A percentile compares a stretch with the other conserved stretches of the same genome.
Conservation (phyloP, 2,113 vertebrate species). For the Butorides virescens region DNA sequence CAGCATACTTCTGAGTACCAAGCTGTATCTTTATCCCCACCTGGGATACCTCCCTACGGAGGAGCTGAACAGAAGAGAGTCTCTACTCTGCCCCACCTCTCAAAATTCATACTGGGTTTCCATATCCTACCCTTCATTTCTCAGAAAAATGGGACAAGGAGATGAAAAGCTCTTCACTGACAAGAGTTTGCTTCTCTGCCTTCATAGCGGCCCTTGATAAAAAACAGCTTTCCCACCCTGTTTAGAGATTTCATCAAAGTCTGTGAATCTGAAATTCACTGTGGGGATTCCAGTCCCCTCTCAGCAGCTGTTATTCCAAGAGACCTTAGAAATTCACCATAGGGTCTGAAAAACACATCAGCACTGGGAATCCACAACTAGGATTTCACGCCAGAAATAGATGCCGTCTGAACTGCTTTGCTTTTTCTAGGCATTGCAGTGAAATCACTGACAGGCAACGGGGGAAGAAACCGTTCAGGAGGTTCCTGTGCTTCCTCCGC, state of each 20-base stretch:
- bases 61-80: neutral
- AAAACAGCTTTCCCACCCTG: conserved; percentile 1
- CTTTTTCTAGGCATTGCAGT: conserved; percentile 42
- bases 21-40: neutral
- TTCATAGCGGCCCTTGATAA: conserved; percentile 12
- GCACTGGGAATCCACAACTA: conserved; percentile 32
- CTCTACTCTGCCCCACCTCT: neutral
- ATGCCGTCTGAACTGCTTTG: conserved; percentile 13
- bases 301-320: conserved; percentile 5
- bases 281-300: neutral
- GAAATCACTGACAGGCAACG: neutral
- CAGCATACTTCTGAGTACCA: neutral
- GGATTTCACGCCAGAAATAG: conserved; percentile 52
- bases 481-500: neutral
- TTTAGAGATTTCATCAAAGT: conserved; percentile 16
- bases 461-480: neutral
- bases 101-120: neutral
- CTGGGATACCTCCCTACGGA: fast-evolving
- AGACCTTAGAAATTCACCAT: conserved; percentile 39
- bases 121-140: neutral
- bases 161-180: neutral
- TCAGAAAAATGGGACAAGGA: neutral
- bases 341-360: conserved; percentile 51
- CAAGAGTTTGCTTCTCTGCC: neutral
- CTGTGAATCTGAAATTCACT: neutral